Evolutionary conservation across 1,140 invertebrate species (phyloP).

Genomic region (Neomicropteryx cornuta): DNA sequence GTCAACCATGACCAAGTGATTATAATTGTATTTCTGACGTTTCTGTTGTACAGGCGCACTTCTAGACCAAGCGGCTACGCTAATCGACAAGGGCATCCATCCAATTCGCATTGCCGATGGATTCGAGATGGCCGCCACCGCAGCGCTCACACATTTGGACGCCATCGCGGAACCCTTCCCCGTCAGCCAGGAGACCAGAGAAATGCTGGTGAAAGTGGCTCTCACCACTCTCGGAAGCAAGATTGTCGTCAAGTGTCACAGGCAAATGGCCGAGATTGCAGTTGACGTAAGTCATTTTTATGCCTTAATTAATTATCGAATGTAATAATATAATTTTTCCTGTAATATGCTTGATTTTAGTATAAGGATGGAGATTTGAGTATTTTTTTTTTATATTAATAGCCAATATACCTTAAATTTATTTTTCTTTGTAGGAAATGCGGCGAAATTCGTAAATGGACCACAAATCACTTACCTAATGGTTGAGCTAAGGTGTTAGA

Average conservation of each 20-base stretch:
- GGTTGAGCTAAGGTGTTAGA: no score
- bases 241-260: slow-evolving; percentile 86
- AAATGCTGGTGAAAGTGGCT: slow-evolving; percentile 87
- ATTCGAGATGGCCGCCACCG: slow-evolving; percentile 92
- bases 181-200: slow-evolving; percentile 68
- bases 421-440: no score
- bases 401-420: no score
- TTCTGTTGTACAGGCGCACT: slow-evolving; percentile 86
- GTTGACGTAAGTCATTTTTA: slow-evolving; percentile 58
- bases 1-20: no score
- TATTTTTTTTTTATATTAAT: no score
- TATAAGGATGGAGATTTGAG: no score
- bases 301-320: no score
- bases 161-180: slow-evolving; percentile 84
- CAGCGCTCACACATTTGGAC: slow-evolving; percentile 79
- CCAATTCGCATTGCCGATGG: slow-evolving; percentile 98
- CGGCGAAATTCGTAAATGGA: no score
- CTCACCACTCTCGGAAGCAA: slow-evolving; percentile 99
- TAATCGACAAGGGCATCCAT: slow-evolving; percentile 96
- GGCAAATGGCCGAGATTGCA: slow-evolving; percentile 98
- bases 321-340: no score
- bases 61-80: slow-evolving; percentile 85
- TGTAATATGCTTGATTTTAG: no score
- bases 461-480: no score
- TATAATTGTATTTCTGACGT: no score